Conservation (phyloP, 2,888 invertebrate genomes). For the Tanypteryx hageni region DNA sequence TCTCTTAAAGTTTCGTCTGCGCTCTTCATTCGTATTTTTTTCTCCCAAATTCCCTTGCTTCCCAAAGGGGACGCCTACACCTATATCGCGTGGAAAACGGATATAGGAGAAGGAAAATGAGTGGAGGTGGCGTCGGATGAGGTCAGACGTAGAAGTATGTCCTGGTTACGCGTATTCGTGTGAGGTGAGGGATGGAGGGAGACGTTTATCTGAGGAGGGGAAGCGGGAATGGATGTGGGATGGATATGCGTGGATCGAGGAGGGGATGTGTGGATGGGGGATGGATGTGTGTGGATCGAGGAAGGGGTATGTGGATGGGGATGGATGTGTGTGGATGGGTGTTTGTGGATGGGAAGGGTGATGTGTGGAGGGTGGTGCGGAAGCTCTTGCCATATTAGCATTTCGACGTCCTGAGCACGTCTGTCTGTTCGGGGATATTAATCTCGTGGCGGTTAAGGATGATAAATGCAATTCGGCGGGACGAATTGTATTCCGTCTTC, state of each 20-base stretch:
- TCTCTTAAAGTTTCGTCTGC: too few relatives aligned
- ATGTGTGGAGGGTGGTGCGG: not conserved
- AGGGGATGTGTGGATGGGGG: too few relatives aligned
- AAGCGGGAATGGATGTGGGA: not conserved
- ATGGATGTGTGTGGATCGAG: not conserved
- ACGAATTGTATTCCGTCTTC: not conserved
- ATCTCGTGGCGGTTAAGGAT: constrained; percentile 22
- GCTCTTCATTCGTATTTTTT: too few relatives aligned
- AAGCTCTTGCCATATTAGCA: constrained; percentile 29
- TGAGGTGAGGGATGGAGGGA: not conserved
- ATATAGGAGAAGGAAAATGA: too few relatives aligned
- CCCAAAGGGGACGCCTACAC: too few relatives aligned
- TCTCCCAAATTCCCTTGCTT: too few relatives aligned
- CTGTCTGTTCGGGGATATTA: constrained; percentile 14
- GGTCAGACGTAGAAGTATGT: too few relatives aligned
- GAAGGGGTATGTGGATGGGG: not conserved
- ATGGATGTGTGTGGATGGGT: not conserved
- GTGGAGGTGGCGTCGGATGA: too few relatives aligned
- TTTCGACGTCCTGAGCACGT: constrained; percentile 30
- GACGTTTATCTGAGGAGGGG: not conserved
- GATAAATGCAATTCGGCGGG: constrained; percentile 22
- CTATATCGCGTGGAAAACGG: too few relatives aligned
- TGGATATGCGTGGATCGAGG: too few relatives aligned
- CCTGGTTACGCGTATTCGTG: too few relatives aligned
- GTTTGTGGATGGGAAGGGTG: too few relatives aligned